Evolutionary conservation across 2,797 vertebrate genomes (phyloP).

Genomic region (Sebastes taczanowskii): DNA sequence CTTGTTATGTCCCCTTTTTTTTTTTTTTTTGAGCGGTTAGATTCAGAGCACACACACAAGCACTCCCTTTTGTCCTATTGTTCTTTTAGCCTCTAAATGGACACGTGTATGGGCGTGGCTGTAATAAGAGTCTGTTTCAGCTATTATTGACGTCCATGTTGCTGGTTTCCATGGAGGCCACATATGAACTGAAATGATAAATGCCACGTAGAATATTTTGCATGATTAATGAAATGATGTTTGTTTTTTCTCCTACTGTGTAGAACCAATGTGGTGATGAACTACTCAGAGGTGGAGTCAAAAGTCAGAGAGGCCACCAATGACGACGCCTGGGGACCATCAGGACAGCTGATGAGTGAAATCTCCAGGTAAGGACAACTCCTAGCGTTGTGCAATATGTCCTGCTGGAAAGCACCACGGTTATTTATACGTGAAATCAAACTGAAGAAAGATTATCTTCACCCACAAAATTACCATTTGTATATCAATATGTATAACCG

Average conservation of each 20-base stretch:
- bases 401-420: background rate
- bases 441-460: background rate
- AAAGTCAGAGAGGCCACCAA: slow-evolving; percentile 99
- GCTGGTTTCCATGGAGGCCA: background rate
- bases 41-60: background rate
- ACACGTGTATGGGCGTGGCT: slow-evolving; percentile 38
- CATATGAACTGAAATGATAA: background rate
- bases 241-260: slow-evolving; percentile 43
- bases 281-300: slow-evolving; percentile 98
- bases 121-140: slow-evolving; percentile 18
- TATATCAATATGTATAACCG: background rate
- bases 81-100: slow-evolving; percentile 6
- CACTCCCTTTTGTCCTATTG: slow-evolving; percentile 16
- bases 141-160: background rate
- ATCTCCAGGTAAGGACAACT: slow-evolving; percentile 91
- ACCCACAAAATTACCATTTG: background rate
- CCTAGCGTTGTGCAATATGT: background rate
- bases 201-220: background rate
- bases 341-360: slow-evolving; percentile 97
- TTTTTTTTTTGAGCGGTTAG: slow-evolving; percentile 4
- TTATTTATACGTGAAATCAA: slow-evolving; percentile 17
- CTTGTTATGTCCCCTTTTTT: slow-evolving; percentile 5
- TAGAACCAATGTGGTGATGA: slow-evolving; percentile 99
- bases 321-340: slow-evolving; percentile 98
- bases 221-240: background rate